These are phyloP conservation scores for Sclerodermus sp. DNA, from an alignment of 2,888 invertebrate species.

Conservation along the genomic window DNA sequence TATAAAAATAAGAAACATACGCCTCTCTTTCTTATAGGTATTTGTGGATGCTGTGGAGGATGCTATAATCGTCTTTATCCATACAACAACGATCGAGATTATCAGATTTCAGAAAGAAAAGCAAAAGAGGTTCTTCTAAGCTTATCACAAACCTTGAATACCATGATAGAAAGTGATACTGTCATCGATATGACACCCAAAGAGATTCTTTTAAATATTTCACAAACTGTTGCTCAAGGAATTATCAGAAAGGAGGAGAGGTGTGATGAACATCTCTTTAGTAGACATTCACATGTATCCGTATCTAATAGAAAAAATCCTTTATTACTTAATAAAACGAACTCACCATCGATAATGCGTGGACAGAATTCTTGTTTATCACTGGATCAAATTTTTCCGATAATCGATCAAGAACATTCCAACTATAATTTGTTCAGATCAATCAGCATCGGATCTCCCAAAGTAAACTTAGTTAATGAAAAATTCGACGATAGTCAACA, in stretches of 20 bases:
- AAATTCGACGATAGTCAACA: constrained; percentile 31
- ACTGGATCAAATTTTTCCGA: too few species aligned
- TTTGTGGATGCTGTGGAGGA: constrained; percentile 31
- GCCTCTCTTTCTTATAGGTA: constrained; percentile 14
- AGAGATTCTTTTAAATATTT: constrained; percentile 44
- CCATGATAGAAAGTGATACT: constrained; percentile 44
- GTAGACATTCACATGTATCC: constrained; percentile 23
- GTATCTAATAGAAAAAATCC: constrained; percentile 3
- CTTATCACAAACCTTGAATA: constrained; percentile 44
- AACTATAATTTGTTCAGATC: constrained; percentile 1
- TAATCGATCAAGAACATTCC: constrained; percentile 11
- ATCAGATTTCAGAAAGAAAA: constrained; percentile 18
- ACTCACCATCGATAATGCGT: too few species aligned
- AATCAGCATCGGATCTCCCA: constrained; percentile 8
- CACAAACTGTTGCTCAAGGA: constrained; percentile 38
- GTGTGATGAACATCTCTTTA: constrained; percentile 22
- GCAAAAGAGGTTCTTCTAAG: constrained; percentile 42
- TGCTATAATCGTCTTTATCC: constrained; percentile 30
- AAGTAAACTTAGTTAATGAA: constrained; percentile 41
- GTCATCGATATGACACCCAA: constrained; percentile 30
- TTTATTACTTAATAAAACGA: too few species aligned
- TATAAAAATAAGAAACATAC: too few species aligned
- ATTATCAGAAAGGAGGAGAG: constrained; percentile 18
- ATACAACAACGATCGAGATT: constrained; percentile 24
- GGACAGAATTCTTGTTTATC: too few species aligned